Base-by-base conservation (phyloP, 1,140 invertebrate genomes). In the Rhopalosiphum padi region DNA sequence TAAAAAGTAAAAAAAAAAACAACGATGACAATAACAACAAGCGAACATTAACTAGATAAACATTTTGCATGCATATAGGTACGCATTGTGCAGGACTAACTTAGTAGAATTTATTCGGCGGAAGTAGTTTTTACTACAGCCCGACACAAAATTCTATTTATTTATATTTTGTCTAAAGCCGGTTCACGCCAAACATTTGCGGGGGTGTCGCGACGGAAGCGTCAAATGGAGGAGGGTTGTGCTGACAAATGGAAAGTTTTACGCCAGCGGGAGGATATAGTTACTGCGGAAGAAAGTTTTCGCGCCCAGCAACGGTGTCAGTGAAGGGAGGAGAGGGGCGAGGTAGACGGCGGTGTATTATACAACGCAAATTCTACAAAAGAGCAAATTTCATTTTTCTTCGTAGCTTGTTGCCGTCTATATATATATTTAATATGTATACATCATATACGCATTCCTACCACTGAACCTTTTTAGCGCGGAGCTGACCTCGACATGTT, bases 161-260 rank as follows among this genome's bases (percentile, higher is more conserved):
- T 88, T 53, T 51, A 35, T 51, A 46, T 51, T n/a, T 51, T 18
- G 30, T 35, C 46, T 35, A n/a, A 87, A 48, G 86, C 25, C 30
- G 46, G 87, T 88, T 88, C 6, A 8, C 46, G 87, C 30, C 18
- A 51, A 88, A 18, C 82, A 48, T 51, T n/a, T 23, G 46, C n/a
- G 87, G 7, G 18, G 60, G 15, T n/a, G 60, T 68, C 15, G 15
- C n/a, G 15, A 15, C n/a, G 15, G 60, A 30, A 30, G 11, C 55
- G 30, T 4, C 30, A 30, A 60, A 77, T n/a, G 60, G 60, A 23
- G 15, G 15, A 77, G 60, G 60, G 60, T 77, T 30, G 46, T 21
- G 87, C 43, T 88, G 87, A 88, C 30, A 88, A 51, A 88, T 51
- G 87, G 35, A 88, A 51, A 88, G 87, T 35, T 51, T 46, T 46